Evolutionary conservation across 2,888 invertebrate species (phyloP), one percentile per base, ranked within the genome.

Genomic region (Plebejus argus): DNA sequence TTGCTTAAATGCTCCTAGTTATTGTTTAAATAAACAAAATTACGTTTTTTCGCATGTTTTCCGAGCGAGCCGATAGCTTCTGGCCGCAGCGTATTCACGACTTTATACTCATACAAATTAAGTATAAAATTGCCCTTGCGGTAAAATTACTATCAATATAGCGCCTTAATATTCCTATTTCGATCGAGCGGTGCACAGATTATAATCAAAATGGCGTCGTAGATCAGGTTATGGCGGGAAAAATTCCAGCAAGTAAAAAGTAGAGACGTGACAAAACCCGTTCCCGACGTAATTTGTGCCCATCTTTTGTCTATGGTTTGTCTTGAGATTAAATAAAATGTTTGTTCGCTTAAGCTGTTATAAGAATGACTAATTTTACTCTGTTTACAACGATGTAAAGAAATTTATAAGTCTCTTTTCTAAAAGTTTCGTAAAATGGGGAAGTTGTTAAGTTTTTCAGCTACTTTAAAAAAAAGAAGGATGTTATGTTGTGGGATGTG

Each of bases 191-290:
- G 28, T 28, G 90, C 91, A 83, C 81, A 84, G 89, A 89, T 88
- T 88, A 87, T 89, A 90, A 89, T 87, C 87, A 91, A 91, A 89
- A 92, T 91, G 91, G 91, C 90, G 80, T 85, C 86, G 87, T 86
- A 86, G 87, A 90, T 91, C 90, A 87, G 88, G 86, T 86, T 85
- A 87, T 88, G 85, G 83, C 82, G 80, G 84, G 84, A 85, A 84
- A 85, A 83, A 86, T 86, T 86, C 84, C 83, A 78, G 82, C 84
- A 84, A 87, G 90, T 88, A 92, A 86, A 89, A 88, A 88, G 88
- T 87, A 84, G 86, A 87, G 85, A 84, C 83, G 81, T 84, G 85
- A 86, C 86, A 87, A 87, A 86, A 88, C 87, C 82, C 84, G 82
- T 83, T 85, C 85, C 82, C 83, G 83, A 83, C 81, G 81, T 81